Evolutionary conservation across 2,888 invertebrate species (phyloP).

Genomic region (Polydrusus tereticollis): DNA sequence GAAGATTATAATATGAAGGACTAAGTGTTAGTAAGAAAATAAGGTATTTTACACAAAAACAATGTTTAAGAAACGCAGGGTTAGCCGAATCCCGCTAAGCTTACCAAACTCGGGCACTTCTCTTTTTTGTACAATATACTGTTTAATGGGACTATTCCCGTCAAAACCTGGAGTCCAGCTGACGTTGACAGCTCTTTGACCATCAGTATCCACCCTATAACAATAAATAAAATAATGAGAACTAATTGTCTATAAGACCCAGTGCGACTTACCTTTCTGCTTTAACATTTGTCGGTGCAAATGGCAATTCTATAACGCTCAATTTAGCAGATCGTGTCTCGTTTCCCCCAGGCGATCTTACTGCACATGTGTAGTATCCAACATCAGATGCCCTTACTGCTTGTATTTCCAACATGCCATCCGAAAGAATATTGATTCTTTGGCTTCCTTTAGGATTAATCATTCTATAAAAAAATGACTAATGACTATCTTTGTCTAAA

Average conservation of each 20-base stretch:
- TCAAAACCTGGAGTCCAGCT: constrained; percentile 97
- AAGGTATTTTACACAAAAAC: constrained; percentile 60
- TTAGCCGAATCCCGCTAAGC: constrained; percentile 51
- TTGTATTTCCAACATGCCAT: constrained; percentile 89
- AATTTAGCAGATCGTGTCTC: constrained; percentile 88
- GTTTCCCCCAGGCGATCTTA: constrained; percentile 92
- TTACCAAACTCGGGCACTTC: constrained; percentile 90
- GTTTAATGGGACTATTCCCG: constrained; percentile 94
- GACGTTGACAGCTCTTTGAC: constrained; percentile 86
- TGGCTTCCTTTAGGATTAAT: constrained; percentile 73
- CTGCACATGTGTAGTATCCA: constrained; percentile 92
- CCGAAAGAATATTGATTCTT: constrained; percentile 80
- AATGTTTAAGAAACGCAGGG: constrained; percentile 54
- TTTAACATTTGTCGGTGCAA: constrained; percentile 89
- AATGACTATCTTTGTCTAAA: not conserved
- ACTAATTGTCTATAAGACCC: too few relatives aligned
- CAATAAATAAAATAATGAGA: constrained; percentile 1
- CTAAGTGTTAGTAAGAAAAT: constrained; percentile 16
- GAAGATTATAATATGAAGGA: not conserved
- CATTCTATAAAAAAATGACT: constrained; percentile 62
- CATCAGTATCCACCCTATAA: constrained; percentile 64
- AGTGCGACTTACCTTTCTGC: constrained; percentile 75
- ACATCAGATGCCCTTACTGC: constrained; percentile 94
- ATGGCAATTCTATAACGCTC: constrained; percentile 95
- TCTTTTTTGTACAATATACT: constrained; percentile 92